These are phyloP conservation scores for Pluvianellus socialis DNA, from an alignment of 2,113 vertebrate genomes.

Conservation along the genomic window DNA sequence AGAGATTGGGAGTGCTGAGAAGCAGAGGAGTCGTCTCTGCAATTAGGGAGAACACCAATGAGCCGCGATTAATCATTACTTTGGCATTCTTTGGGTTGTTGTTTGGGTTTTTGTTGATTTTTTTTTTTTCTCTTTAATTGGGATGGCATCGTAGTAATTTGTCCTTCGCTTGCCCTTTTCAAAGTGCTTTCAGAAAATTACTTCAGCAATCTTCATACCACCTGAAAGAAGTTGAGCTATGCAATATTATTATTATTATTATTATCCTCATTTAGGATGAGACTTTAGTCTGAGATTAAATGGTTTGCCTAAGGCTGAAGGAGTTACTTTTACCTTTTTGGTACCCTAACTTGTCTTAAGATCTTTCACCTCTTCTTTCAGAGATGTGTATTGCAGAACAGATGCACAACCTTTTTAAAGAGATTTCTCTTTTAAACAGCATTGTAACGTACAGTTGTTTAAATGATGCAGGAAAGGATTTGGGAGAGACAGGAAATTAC, in stretches of 20 bases:
- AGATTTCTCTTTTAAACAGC: constrained; percentile 11
- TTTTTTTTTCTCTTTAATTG: background rate
- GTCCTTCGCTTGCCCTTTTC: background rate
- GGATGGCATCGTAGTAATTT: background rate
- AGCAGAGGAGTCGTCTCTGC: background rate
- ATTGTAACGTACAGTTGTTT: constrained; percentile 1
- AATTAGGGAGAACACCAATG: background rate
- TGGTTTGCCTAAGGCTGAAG: background rate
- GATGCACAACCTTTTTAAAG: constrained; percentile 12
- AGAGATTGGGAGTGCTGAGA: background rate
- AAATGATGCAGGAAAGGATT: constrained; percentile 31
- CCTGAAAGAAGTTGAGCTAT: background rate
- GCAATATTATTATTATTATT: background rate
- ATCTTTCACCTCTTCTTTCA: background rate
- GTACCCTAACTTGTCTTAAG: background rate
- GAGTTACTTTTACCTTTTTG: background rate
- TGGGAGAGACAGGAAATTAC: constrained; percentile 2
- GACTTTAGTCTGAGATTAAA: background rate
- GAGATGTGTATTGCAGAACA: background rate
- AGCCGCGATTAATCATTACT: background rate
- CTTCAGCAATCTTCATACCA: background rate
- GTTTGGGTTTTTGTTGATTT: background rate
- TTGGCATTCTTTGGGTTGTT: background rate
- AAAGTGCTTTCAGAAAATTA: background rate
- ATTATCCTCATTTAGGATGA: background rate